Base-by-base conservation (phyloP, 2,888 invertebrate genomes). In the Drosophila putrida region DNA sequence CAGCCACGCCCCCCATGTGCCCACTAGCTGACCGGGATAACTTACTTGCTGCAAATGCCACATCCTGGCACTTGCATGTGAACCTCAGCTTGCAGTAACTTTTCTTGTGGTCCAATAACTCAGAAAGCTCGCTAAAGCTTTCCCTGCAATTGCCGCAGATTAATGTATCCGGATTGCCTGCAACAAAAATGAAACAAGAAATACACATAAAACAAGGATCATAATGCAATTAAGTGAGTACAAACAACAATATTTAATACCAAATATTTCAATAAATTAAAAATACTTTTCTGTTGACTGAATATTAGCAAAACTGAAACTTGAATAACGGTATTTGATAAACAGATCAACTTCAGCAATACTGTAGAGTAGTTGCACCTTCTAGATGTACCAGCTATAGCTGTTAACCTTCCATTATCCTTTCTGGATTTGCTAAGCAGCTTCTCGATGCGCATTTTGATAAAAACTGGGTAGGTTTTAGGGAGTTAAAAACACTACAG, bases 121-220 rank as follows among this genome's bases (percentile, higher is more conserved):
- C 95, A 90, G 95, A 94, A 71, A 96, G 93, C 90, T 95, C 95
- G 80, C 94, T 94, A 92, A 96, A 96, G 92, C 95, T 94, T 92
- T 95, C 95, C 88, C 96, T 94, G 93, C 96, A 96, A 91, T 95
- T 95, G 82, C 96, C 96, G 92, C 96, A 96, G 90, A 96, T 96
- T 92, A 96, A 94, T 90, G 96, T 95, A 92, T 96, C 96, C 75
- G 95, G 95, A 91, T 95, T 95, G 92, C 95, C 95, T 95, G 67
- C 92, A 93, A 90, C 57, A 58, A 70, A 25, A 63, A 41, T 0
- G n/a, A 1, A 35, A 44, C 2, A 10, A 5, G 2, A 4, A 36
- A 71, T 33, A 54, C 6, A 36, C 44, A 58, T 70, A 44, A 70
- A 51, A 71, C 61, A 75, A 60, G 71, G 35, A 62, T 59, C 46